Evolutionary conservation across 2,888 invertebrate genomes (phyloP).

Genomic region (Acrobasis repandana): DNA sequence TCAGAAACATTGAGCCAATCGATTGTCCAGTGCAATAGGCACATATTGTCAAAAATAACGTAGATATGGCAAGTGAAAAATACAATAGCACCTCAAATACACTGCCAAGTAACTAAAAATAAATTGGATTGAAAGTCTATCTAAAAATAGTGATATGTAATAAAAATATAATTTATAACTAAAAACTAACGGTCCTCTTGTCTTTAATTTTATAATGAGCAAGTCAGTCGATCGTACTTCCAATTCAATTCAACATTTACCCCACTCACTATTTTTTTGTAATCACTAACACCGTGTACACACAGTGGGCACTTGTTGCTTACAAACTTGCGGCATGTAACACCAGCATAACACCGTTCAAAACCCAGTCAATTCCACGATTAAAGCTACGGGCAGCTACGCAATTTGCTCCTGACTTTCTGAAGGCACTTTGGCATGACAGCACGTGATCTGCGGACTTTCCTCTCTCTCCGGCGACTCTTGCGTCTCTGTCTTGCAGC

Average conservation of each 20-base stretch:
- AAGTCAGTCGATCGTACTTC: background rate
- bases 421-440: constrained; percentile 53
- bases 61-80: constrained; percentile 17
- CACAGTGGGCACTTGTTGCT: background rate
- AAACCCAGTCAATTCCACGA: constrained; percentile 20
- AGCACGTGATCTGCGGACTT: constrained; percentile 70
- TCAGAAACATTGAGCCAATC: no score
- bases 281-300: no score
- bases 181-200: background rate
- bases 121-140: constrained; percentile 20
- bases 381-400: constrained; percentile 31
- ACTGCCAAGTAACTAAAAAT: constrained; percentile 17
- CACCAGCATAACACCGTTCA: background rate
- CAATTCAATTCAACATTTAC: no score
- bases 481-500: constrained; percentile 44
- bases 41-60: background rate
- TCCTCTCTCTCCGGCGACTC: constrained; percentile 48
- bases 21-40: no score
- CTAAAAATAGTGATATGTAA: constrained; percentile 29
- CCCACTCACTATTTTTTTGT: no score
- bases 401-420: constrained; percentile 74
- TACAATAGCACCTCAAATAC: background rate
- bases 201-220: background rate
- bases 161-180: constrained; percentile 21
- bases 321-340: background rate